These are phyloP conservation scores for Drosophila bifasciata DNA, from an alignment of 1,140 invertebrate genomes.

Conservation along the genomic window DNA sequence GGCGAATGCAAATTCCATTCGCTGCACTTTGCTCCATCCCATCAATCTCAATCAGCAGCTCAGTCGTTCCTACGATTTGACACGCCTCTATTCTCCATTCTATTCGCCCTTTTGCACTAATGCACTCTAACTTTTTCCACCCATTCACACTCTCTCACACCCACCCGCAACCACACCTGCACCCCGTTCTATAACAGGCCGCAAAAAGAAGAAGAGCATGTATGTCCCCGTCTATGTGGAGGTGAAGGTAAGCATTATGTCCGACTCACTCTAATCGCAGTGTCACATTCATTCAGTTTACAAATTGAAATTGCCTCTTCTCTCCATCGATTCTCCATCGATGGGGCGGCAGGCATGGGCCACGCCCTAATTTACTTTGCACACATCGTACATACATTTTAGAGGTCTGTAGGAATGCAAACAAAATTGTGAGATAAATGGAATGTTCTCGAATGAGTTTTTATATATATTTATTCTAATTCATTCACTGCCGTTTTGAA, in stretches of 20 bases:
- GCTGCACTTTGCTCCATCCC: constrained; percentile 42
- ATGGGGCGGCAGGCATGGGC: too few species aligned
- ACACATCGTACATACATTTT: too few species aligned
- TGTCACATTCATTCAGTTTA: background rate
- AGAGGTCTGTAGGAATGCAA: too few species aligned
- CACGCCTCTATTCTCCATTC: constrained; percentile 38
- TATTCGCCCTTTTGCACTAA: constrained; percentile 34
- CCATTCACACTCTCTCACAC: constrained; percentile 11
- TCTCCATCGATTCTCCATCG: background rate
- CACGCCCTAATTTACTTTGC: too few species aligned
- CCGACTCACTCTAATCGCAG: constrained; percentile 1
- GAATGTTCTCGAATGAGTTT: too few species aligned
- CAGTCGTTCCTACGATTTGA: constrained; percentile 22
- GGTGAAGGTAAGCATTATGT: constrained; percentile 69
- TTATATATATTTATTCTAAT: too few species aligned
- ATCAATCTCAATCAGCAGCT: constrained; percentile 63
- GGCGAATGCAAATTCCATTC: constrained; percentile 52
- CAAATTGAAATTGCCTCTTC: constrained; percentile 19
- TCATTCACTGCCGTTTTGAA: too few species aligned
- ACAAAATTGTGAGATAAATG: too few species aligned
- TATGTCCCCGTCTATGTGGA: constrained; percentile 76
- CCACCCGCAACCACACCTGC: too few species aligned
- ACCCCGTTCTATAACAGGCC: constrained; percentile 28
- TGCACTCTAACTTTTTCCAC: constrained; percentile 9
- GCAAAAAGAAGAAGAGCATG: constrained; percentile 51